Conservation (phyloP, 2,888 invertebrate species). For the Adineta ricciae region DNA sequence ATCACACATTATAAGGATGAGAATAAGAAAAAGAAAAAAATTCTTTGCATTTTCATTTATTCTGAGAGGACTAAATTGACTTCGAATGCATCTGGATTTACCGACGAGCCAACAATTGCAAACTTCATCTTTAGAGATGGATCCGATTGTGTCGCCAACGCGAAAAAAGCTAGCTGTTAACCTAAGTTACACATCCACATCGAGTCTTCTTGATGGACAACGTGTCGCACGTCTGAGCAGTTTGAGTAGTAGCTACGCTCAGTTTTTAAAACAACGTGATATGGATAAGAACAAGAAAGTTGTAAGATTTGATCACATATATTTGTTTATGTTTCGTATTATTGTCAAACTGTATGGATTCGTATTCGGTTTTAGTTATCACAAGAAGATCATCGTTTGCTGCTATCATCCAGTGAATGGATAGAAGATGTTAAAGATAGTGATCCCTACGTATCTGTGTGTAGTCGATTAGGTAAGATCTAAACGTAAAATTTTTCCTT, state of each 20-base stretch:
- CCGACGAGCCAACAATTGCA: background rate
- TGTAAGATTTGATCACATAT: background rate
- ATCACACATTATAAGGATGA: background rate
- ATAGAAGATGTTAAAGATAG: constrained; percentile 15
- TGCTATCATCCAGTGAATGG: constrained; percentile 6
- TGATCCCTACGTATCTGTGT: constrained; percentile 1
- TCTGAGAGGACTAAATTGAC: background rate
- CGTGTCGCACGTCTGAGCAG: background rate
- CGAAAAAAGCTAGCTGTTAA: background rate
- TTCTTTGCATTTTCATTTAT: too few relatives aligned
- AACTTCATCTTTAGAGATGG: background rate
- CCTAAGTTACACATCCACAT: background rate
- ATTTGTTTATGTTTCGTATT: background rate
- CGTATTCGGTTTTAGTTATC: background rate
- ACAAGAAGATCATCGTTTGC: constrained; percentile 11
- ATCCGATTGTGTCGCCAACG: background rate
- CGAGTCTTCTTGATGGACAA: background rate
- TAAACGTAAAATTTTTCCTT: background rate
- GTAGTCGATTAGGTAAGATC: background rate
- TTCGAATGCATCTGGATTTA: background rate
- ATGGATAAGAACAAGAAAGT: background rate
- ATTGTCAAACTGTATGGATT: background rate
- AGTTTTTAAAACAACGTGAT: constrained; percentile 19
- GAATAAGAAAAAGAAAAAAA: background rate
- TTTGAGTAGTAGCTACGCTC: background rate